Percentiles rank a stretch among this genome's conserved stretches.
These are phyloP conservation scores for Silurus aristotelis DNA, from an alignment of 2,797 vertebrate species.

Conservation along the genomic window DNA sequence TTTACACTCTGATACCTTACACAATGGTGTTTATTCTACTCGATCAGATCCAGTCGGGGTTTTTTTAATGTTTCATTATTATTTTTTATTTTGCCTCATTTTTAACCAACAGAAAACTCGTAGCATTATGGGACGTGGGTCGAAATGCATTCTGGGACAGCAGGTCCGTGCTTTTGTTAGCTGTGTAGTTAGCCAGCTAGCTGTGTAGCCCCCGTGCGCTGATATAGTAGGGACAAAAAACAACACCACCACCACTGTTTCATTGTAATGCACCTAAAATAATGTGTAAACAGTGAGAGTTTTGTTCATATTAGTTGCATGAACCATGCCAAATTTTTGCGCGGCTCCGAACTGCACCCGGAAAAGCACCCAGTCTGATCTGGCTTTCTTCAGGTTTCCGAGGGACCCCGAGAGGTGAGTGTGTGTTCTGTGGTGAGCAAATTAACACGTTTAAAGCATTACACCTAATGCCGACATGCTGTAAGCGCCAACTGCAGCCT, in stretches of 20 bases:
- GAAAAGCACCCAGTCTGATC: conserved; percentile 83
- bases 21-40: background rate
- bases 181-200: conserved; percentile 53
- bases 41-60: background rate
- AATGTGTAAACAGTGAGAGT: background rate
- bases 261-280: background rate
- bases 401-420: conserved; percentile 80
- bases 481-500: too few species aligned
- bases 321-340: conserved; percentile 86
- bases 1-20: background rate
- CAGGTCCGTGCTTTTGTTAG: conserved; percentile 40
- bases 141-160: conserved; percentile 51
- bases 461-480: background rate
- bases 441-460: background rate
- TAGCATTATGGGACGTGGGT: conserved; percentile 37
- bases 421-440: background rate
- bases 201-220: background rate
- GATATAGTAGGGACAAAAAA: background rate
- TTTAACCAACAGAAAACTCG: background rate
- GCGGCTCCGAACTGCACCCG: conserved; percentile 85
- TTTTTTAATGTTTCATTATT: background rate
- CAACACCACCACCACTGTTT: too few species aligned
- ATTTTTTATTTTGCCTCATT: background rate
- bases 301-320: conserved; percentile 18
- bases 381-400: conserved; percentile 85